Evolutionary conservation across 2,888 invertebrate species (phyloP), one percentile per base, ranked within the genome.

Genomic region (Melieria omissa): DNA sequence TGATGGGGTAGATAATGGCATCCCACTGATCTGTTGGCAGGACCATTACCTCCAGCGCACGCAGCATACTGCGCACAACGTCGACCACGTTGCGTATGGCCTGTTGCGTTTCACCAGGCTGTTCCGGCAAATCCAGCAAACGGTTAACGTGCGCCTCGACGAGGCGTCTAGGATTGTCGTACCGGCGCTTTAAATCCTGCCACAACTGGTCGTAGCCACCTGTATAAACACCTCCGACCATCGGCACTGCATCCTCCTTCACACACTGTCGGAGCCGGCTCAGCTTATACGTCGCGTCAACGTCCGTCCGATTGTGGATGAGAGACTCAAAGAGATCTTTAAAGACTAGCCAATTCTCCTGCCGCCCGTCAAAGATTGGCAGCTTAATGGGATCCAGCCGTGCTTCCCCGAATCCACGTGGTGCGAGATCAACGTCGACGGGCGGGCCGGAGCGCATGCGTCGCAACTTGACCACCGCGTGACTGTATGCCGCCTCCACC

Each of bases 381-480:
- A 54, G 10, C 54, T 52, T 54, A 41, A 54, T 54, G 6, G 65
- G 52, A 52, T 41, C 44, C 9, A 97, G 29, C 29, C 29, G 29
- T 29, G 29, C 29, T 29, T 29, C 29, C 29, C 29, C 29, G 29
- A 29, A 29, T 29, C 29, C 29, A 29, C 29, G 29, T 29, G 29
- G 29, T 29, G 29, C 29, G 2, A 29, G 1, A 29, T 29, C 29
- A 29, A 29, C 29, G 29, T 29, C 29, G 29, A 29, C 29, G 29
- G 29, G 2, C 2, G 29, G 29, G 29, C 29, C 29, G 29, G 29
- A 29, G 29, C 29, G 29, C 29, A 29, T 29, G 29, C 29, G 29
- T 29, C 29, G 29, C 29, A 29, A 29, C 29, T 29, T 29, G 29
- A 29, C 29, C 29, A 29, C 29, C 29, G 29, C 29, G 29, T 29